Evolutionary conservation across 2,888 invertebrate species (phyloP), one percentile per base, ranked within the genome.

Genomic region (Phaedon cochleariae): DNA sequence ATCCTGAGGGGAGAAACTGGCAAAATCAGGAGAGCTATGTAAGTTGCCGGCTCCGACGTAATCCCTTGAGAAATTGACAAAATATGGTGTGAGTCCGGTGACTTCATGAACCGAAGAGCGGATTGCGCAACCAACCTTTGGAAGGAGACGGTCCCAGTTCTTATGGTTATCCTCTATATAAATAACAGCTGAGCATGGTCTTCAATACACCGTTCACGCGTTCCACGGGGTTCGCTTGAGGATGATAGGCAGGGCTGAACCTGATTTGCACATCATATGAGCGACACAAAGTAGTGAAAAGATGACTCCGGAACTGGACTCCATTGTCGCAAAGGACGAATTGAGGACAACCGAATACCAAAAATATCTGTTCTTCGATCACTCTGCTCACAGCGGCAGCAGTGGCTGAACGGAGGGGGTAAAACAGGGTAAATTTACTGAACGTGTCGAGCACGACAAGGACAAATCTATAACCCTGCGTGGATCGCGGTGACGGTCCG

Each of bases 181-280:
- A 21, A n/a, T 49, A 49, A 21, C 21, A 61, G 0, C 72, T 45
- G 0, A 80, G 71, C 75, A 80, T 77, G 0, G 75, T 78, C 61
- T 77, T 75, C 1, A 79, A 20, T 0, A 76, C 76, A n/a, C 74
- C 45, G 49, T 80, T 80, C 0, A 74, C 71, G 7, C 79, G 26
- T 63, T 81, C 79, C 0, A 73, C 73, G 0, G 77, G 77, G 60
- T 81, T 79, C 0, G 74, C 74, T 48, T 79, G 79, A 0, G 77
- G 75, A 17, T 76, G 66, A 58, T 80, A 80, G 1, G 67, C 57
- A 0, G 78, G 74, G 0, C 75, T 79, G 41, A 53, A 70, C 22
- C n/a, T n/a, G 5, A 63, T 62, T n/a, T 55, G 5, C 1, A 60
- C 37, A 4, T 26, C 15, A 52, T 70, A 67, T 2, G 41, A 57